Percentiles rank a stretch among this genome's conserved stretches.
These are phyloP conservation scores for Todiramphus saurophagus DNA, from an alignment of 2,113 vertebrate genomes.

Conservation along the genomic window DNA sequence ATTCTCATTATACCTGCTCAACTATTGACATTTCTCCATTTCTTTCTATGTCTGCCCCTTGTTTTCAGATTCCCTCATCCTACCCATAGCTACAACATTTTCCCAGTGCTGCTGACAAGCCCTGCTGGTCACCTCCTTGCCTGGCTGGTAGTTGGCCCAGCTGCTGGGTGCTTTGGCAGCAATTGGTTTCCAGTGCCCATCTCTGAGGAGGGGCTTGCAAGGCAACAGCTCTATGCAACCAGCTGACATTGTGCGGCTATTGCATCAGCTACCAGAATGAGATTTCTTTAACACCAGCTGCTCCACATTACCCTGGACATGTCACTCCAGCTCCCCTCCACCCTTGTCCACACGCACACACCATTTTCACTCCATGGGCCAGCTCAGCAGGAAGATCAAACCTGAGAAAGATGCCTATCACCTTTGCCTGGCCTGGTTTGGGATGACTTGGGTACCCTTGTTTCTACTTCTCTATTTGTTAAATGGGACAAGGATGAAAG, in stretches of 20 bases:
- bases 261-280: not conserved
- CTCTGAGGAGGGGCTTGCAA: not conserved
- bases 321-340: not conserved
- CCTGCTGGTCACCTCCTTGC: not conserved
- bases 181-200: not conserved
- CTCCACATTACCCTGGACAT: not conserved
- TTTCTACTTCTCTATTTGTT: not conserved
- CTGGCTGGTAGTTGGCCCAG: not conserved
- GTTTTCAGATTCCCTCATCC: not conserved
- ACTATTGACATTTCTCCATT: not conserved
- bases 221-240: not conserved
- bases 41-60: not conserved
- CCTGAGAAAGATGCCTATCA: not conserved
- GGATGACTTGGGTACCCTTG: not conserved
- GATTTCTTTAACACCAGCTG: not conserved
- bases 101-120: fast-evolving
- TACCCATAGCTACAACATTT: not conserved
- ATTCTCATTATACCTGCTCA: not conserved
- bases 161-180: not conserved
- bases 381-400: not conserved
- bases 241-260: not conserved
- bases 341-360: fast-evolving
- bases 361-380: not conserved
- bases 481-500: not conserved
- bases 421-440: not conserved